Conservation (phyloP, 2,113 vertebrate genomes). For the Brienomyrus longianalis region DNA sequence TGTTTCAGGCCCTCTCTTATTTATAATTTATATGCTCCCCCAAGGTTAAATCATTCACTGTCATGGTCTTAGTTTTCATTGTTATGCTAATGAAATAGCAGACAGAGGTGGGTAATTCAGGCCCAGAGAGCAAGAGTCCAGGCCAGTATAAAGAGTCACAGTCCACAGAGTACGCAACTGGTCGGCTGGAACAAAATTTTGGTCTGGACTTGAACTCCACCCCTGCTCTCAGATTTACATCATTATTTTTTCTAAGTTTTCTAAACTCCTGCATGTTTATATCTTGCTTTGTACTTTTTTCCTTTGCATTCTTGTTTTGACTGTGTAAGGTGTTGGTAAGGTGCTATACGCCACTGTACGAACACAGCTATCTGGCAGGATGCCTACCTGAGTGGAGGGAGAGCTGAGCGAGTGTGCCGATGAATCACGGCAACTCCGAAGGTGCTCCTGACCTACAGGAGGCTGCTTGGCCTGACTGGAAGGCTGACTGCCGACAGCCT, state of each 20-base stretch:
- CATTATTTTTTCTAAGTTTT: not conserved
- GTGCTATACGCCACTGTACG: not conserved
- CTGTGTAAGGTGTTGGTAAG: not conserved
- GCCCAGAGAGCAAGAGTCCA: too few relatives aligned
- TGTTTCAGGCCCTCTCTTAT: not conserved
- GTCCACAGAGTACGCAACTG: too few relatives aligned
- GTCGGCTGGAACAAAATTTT: too few relatives aligned
- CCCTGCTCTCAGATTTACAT: not conserved
- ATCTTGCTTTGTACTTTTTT: not conserved
- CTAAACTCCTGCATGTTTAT: not conserved
- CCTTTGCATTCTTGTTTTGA: not conserved
- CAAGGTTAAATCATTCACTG: not conserved
- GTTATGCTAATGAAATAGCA: not conserved
- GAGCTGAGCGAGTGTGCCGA: constrained; percentile 46
- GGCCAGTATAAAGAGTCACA: too few relatives aligned
- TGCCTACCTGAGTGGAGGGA: constrained; percentile 62
- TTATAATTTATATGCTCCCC: not conserved
- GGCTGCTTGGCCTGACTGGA: constrained; percentile 49
- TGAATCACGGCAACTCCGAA: constrained; percentile 40
- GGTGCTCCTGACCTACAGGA: constrained; percentile 26
- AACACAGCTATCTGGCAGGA: not conserved
- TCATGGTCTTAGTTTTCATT: not conserved
- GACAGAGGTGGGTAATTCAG: too few relatives aligned
- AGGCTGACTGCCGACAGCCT: constrained; percentile 49
- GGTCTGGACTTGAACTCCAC: too few relatives aligned